A percentile compares a stretch with the other conserved stretches of the same genome.
Evolutionary conservation across 2,797 vertebrate species (phyloP).

Genomic region (Characodon lateralis): DNA sequence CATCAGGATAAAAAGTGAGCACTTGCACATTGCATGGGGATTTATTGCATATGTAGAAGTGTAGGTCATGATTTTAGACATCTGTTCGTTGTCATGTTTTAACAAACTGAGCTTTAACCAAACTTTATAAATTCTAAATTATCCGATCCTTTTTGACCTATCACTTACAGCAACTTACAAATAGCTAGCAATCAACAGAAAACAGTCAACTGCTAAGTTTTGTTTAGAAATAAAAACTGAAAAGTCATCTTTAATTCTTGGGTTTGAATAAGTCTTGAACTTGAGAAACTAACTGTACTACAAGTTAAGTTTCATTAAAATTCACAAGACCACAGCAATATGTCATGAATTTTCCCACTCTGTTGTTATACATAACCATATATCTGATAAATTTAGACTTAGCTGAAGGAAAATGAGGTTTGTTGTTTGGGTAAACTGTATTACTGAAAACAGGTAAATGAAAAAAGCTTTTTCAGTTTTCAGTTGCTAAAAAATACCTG

Average conservation of each 20-base stretch:
- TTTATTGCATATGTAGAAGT: conserved; percentile 13
- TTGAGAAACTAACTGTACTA: neutral
- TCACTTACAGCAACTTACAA: too few relatives aligned
- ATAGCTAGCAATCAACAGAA: neutral
- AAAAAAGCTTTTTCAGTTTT: neutral
- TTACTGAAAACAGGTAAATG: neutral
- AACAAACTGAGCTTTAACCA: neutral
- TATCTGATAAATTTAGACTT: neutral
- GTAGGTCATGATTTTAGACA: conserved; percentile 28
- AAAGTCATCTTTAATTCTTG: neutral
- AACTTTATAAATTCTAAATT: neutral
- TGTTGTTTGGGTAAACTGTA: neutral
- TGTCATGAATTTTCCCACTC: too few relatives aligned
- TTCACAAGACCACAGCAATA: neutral
- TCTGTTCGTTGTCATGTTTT: neutral
- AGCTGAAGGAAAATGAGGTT: neutral
- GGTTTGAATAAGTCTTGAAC: neutral
- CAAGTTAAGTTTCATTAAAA: neutral
- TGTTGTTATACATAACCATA: neutral
- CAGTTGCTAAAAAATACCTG: conserved; percentile 23
- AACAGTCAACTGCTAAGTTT: neutral
- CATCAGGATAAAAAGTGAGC: conserved; percentile 17
- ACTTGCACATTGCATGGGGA: conserved; percentile 2
- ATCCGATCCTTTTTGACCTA: too few relatives aligned
- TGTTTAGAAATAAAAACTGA: neutral